A percentile compares a stretch with the other conserved stretches of the same genome.
phyloP scores from a whole-genome alignment of 1,140 invertebrate species.

The Phthorimaea operculella region DNA sequence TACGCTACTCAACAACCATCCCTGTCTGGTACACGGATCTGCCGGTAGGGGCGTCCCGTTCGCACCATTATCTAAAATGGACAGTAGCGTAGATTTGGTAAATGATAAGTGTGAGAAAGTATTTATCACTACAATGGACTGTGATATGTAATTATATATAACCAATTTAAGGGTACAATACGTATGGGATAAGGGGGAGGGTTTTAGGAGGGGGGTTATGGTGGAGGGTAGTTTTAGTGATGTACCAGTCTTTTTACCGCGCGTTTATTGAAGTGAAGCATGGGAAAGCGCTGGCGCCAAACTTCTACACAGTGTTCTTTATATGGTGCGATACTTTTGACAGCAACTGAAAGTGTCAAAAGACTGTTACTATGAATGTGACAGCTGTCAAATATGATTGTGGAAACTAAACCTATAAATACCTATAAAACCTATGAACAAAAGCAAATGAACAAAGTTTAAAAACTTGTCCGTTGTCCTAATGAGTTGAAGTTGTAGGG shows the following conservation, averaged over 20 bases:
- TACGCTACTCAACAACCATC: conserved; percentile 62
- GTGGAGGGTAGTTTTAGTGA: conserved; percentile 29
- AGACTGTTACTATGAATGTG: too few species aligned
- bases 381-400: too few species aligned
- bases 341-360: too few species aligned
- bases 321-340: too few species aligned
- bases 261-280: conserved; percentile 31
- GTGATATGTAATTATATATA: conserved; percentile 67
- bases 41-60: conserved; percentile 33
- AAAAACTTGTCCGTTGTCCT: too few species aligned
- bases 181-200: conserved; percentile 22
- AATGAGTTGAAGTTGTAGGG: too few species aligned
- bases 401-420: too few species aligned
- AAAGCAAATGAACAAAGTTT: too few species aligned
- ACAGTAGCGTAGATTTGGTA: conserved; percentile 67
- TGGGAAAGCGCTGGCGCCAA: too few species aligned
- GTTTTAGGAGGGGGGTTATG: conserved; percentile 16
- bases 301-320: too few species aligned
- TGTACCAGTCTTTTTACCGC: conserved; percentile 56
- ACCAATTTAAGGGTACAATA: conserved; percentile 50
- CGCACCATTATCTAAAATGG: conserved; percentile 65
- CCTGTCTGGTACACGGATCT: conserved; percentile 30
- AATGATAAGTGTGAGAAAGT: conserved; percentile 68
- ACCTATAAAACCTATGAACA: too few species aligned
- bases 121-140: conserved; percentile 66